Conservation (phyloP, 2,797 vertebrate genomes). For the Echiichthys vipera region DNA sequence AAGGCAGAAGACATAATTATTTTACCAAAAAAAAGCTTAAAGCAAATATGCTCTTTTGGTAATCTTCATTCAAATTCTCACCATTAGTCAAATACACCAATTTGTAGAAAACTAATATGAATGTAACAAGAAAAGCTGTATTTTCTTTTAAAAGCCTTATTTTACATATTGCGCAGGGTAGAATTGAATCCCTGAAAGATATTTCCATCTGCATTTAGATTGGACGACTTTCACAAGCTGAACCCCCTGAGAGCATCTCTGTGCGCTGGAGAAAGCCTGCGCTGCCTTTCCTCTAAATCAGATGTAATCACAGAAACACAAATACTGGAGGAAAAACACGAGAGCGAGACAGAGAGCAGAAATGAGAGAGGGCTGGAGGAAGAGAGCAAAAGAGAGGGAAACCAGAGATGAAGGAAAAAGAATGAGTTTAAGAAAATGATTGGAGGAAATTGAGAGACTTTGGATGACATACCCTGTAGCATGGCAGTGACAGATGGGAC, state of each 20-base stretch:
- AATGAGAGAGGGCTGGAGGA: constrained; percentile 3
- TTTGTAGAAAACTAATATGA: constrained; percentile 36
- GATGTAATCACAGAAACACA: constrained; percentile 72
- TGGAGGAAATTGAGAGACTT: constrained; percentile 40
- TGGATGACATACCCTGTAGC: constrained; percentile 49
- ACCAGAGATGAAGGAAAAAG: constrained; percentile 5
- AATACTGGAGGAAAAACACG: constrained; percentile 37
- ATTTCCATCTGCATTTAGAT: constrained; percentile 81
- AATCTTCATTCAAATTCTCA: constrained; percentile 10
- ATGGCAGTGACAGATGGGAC: constrained; percentile 65
- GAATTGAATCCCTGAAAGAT: constrained; percentile 63
- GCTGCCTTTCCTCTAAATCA: constrained; percentile 57
- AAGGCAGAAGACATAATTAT: constrained; percentile 3
- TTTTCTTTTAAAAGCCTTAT: constrained; percentile 14
- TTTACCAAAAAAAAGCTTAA: constrained; percentile 29
- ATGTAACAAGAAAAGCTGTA: constrained; percentile 24
- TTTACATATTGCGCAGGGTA: constrained; percentile 32
- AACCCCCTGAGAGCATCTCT: constrained; percentile 61
- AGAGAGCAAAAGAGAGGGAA: not conserved
- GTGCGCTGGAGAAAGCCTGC: constrained; percentile 29
- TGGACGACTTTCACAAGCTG: constrained; percentile 64
- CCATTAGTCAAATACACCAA: constrained; percentile 29
- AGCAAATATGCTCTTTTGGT: constrained; percentile 14
- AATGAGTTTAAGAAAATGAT: constrained; percentile 22
- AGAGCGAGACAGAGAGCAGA: constrained; percentile 20